Base-by-base conservation (phyloP, 2,888 invertebrate genomes). In the Malthinus flaveolus region DNA sequence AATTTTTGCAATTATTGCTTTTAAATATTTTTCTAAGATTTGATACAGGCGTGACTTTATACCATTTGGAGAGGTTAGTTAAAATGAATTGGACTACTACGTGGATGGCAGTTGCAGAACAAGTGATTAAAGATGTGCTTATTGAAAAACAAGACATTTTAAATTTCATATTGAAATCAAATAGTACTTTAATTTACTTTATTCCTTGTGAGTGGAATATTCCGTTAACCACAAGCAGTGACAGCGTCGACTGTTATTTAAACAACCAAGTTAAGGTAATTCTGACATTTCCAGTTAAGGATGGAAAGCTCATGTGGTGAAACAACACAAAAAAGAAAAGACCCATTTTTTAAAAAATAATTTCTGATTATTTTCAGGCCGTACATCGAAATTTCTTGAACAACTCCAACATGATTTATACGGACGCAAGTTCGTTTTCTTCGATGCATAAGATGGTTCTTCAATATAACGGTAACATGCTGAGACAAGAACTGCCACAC, bases 331-430 rank as follows among this genome's bases (percentile, higher is more conserved):
- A 23, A 23, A 23, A 23, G 5, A 23, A 23, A 23, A 23, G 2
- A 3, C 23, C 23, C 23, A 2, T 23, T 5, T 23, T 23, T 23
- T 23, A 23, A 2, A 23, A 23, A 23, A 23, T 23, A 23, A 23
- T 36, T 33, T 13, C 12, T 15, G 1, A 8, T n/a, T 15, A 13
- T 15, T 1, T 78, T 8, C 78, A 94, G 93, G 85, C 93, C 44
- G 87, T 95, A 51, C 95, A 95, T 77, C 95, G 94, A 93, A 95
- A 95, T 0, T 95, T 94, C 0, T 86, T 85, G 66, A 95, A 95
- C 75, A 23, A 23, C 5, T 23, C 23, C 2, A 23, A 91, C 67
- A 85, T 88, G 70, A 90, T 93, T 13, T 83, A 83, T 15, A 87
- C 89, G 68, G 89, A 93, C 73, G 85, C 90, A 0, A 89, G 88